These are phyloP conservation scores for Ethmia dodecea DNA, from an alignment of 2,888 invertebrate species.

Conservation along the genomic window DNA sequence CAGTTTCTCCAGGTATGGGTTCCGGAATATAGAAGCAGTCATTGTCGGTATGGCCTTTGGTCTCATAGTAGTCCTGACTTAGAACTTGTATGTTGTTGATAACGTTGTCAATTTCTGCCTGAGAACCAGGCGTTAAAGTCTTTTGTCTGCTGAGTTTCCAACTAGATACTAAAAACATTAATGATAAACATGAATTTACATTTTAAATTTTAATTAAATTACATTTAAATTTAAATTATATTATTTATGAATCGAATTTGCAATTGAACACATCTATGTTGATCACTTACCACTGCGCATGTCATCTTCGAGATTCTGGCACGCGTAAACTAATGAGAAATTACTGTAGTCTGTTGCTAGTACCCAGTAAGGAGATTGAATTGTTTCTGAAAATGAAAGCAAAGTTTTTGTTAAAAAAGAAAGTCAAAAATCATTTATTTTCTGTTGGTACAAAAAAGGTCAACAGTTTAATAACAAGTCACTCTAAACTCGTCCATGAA, in stretches of 20 bases:
- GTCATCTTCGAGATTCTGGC: slow-evolving; percentile 66
- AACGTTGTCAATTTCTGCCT: slow-evolving; percentile 25
- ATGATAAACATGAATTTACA: background rate
- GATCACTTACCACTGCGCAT: slow-evolving; percentile 54
- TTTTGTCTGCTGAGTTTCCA: slow-evolving; percentile 47
- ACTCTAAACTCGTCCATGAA: no score
- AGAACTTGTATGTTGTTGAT: slow-evolving; percentile 31
- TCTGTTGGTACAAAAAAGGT: no score
- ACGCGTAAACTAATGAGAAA: slow-evolving; percentile 82
- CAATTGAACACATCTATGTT: slow-evolving; percentile 19
- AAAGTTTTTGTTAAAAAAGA: no score
- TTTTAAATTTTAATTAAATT: no score
- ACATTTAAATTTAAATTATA: no score
- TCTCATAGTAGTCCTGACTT: slow-evolving; percentile 30
- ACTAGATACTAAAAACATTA: slow-evolving; percentile 25
- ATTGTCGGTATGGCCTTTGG: slow-evolving; percentile 27
- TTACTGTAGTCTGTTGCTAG: slow-evolving; percentile 80
- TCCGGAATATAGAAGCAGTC: slow-evolving; percentile 65
- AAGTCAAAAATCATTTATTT: no score
- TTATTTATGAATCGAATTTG: no score
- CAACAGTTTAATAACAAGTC: no score
- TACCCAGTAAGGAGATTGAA: slow-evolving; percentile 72
- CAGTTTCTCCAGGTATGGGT: slow-evolving; percentile 54
- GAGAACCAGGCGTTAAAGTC: slow-evolving; percentile 21
- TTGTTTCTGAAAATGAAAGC: slow-evolving; percentile 31